A percentile compares a stretch with the other conserved stretches of the same genome.
phyloP scores from a whole-genome alignment of 2,113 vertebrate species.

The Prionailurus bengalensis region DNA sequence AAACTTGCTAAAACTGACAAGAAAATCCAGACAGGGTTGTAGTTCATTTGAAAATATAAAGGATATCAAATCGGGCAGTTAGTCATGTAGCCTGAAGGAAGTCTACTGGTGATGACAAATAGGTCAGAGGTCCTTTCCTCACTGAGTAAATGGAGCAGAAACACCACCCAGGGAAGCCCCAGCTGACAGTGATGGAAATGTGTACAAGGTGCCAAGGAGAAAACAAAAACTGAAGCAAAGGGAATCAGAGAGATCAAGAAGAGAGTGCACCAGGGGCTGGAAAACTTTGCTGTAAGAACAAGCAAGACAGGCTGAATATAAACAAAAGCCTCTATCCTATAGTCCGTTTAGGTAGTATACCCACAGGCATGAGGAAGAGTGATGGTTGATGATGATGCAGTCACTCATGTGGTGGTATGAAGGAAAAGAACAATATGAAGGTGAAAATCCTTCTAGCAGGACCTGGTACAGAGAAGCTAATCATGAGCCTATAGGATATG shows the following conservation, averaged over 20 bases:
- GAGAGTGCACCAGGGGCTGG: background rate
- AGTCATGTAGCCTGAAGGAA: slow-evolving; percentile 47
- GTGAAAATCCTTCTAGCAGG: background rate
- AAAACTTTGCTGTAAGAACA: background rate
- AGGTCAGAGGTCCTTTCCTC: slow-evolving; percentile 60
- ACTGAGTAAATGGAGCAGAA: slow-evolving; percentile 75
- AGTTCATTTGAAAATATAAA: slow-evolving; percentile 65
- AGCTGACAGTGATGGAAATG: slow-evolving; percentile 62
- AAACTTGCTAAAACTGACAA: slow-evolving; percentile 70
- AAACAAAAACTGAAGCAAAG: slow-evolving; percentile 65
- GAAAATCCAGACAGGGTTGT: background rate
- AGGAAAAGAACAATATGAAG: background rate
- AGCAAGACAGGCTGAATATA: background rate
- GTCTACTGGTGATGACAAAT: slow-evolving; percentile 49
- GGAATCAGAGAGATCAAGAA: slow-evolving; percentile 25
- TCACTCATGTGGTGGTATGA: background rate
- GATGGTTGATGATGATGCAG: background rate
- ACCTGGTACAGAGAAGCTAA: background rate
- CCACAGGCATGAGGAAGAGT: background rate
- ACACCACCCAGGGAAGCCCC: slow-evolving; percentile 39
- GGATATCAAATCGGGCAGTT: background rate
- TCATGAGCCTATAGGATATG: background rate
- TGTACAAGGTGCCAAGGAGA: slow-evolving; percentile 39
- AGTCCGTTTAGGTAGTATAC: background rate
- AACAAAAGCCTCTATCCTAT: background rate